These are phyloP conservation scores for Todiramphus chloris DNA, from an alignment of 2,113 vertebrate species.

Conservation along the genomic window DNA sequence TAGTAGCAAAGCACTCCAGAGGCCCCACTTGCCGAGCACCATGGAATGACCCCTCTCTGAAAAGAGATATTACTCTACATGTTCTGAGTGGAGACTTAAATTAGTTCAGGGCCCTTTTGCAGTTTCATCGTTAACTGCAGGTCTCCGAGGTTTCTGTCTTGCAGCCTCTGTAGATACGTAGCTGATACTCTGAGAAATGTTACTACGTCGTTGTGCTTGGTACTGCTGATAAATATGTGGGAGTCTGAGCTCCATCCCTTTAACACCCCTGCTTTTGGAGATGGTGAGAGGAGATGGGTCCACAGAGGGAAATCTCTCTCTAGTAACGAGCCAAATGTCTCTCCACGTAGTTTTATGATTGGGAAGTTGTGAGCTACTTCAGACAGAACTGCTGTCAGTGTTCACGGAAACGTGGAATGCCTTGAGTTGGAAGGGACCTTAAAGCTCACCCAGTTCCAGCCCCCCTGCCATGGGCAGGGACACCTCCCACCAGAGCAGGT, in stretches of 20 bases:
- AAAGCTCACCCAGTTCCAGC: too few relatives aligned
- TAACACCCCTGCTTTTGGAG: background rate
- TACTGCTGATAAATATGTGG: background rate
- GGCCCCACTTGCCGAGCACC: background rate
- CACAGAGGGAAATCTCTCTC: background rate
- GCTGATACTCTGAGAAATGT: background rate
- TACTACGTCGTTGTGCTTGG: fast-evolving
- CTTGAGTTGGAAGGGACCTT: too few relatives aligned
- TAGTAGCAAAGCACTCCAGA: background rate
- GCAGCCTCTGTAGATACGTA: background rate
- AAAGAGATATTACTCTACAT: fast-evolving
- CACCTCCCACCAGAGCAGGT: too few relatives aligned
- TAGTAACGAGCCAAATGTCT: background rate
- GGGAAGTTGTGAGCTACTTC: background rate
- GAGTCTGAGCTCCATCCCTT: background rate
- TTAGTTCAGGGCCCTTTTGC: background rate
- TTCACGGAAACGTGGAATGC: too few relatives aligned
- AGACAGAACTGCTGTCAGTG: background rate
- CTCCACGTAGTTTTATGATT: background rate
- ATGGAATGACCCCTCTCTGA: fast-evolving
- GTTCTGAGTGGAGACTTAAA: background rate
- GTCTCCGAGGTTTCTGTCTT: background rate
- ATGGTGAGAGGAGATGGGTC: background rate
- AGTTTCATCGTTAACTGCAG: background rate
- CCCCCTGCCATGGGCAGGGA: too few relatives aligned